Conservation (phyloP, 2,797 vertebrate species). For the Oryzias sinensis region DNA sequence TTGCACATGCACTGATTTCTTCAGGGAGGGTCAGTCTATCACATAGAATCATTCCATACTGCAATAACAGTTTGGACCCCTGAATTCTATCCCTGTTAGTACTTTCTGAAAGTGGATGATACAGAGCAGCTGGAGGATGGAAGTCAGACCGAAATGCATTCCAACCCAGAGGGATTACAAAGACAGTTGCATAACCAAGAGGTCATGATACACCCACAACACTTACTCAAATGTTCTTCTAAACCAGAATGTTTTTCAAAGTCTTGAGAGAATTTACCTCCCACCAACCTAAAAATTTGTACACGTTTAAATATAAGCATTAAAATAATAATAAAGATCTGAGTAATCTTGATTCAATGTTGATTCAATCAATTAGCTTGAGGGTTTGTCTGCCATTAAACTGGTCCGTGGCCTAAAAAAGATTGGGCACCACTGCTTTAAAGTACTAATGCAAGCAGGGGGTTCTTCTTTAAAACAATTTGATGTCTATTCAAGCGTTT, state of each 20-base stretch:
- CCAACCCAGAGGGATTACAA: background rate
- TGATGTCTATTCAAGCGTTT: conserved; percentile 12
- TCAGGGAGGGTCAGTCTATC: too few relatives aligned
- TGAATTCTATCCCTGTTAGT: conserved; percentile 24
- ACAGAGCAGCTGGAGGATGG: conserved; percentile 30
- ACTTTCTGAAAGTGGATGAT: conserved; percentile 28
- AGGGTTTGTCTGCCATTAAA: too few relatives aligned
- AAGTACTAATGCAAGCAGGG: conserved; percentile 28
- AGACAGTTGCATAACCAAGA: conserved; percentile 26
- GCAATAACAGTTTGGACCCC: conserved; percentile 28
- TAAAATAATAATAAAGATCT: too few relatives aligned
- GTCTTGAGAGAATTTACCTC: background rate
- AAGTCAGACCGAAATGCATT: conserved; percentile 7
- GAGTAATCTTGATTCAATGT: too few relatives aligned
- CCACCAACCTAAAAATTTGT: too few relatives aligned
- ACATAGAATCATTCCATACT: conserved; percentile 21
- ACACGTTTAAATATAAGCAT: too few relatives aligned
- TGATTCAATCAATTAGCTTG: too few relatives aligned
- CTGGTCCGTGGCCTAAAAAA: too few relatives aligned
- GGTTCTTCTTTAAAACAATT: background rate
- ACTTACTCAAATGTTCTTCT: background rate
- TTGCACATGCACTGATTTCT: too few relatives aligned
- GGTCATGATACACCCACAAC: conserved; percentile 15
- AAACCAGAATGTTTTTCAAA: background rate
- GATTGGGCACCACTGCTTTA: conserved; percentile 14